These are phyloP conservation scores for Drosophila serrata DNA, from an alignment of 1,140 invertebrate genomes.

Conservation along the genomic window DNA sequence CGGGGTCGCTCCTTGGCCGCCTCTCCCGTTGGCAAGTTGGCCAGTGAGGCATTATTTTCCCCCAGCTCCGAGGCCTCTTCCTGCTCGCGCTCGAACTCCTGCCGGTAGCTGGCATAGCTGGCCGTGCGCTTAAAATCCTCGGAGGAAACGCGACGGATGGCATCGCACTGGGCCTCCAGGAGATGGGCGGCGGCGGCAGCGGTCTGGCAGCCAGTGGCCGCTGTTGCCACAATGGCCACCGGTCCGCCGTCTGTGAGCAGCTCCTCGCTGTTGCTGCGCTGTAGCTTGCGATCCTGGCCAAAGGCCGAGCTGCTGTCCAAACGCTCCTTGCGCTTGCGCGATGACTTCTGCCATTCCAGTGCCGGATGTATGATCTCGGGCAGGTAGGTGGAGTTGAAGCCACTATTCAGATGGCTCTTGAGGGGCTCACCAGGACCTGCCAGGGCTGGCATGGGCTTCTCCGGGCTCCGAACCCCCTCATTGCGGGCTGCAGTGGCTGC, in stretches of 20 bases:
- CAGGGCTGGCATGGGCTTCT: conserved; percentile 30
- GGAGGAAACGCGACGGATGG: conserved; percentile 78
- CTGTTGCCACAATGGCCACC: conserved; percentile 4
- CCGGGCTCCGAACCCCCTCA: conserved; percentile 52
- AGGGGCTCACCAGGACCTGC: conserved; percentile 15
- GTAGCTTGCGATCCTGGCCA: conserved; percentile 91
- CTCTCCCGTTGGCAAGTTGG: conserved; percentile 52
- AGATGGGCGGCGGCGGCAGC: conserved; percentile 35
- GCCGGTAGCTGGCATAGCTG: conserved; percentile 72
- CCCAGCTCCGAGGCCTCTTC: conserved; percentile 35
- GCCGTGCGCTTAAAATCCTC: conserved; percentile 82
- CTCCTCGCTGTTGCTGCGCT: conserved; percentile 91
- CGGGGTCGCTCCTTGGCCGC: conserved; percentile 69
- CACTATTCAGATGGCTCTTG: conserved; percentile 55
- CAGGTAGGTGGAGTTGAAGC: conserved; percentile 84
- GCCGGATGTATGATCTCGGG: conserved; percentile 81
- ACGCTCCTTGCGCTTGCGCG: conserved; percentile 91
- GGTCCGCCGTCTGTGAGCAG: conserved; percentile 62
- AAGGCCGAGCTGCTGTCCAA: conserved; percentile 88
- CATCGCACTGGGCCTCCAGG: conserved; percentile 54
- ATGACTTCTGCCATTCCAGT: conserved; percentile 82
- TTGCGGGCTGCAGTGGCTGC: conserved; percentile 29
- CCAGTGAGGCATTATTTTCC: conserved; percentile 73
- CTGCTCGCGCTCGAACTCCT: conserved; percentile 70
- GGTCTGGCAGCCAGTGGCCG: conserved; percentile 14